phyloP scores from a whole-genome alignment of 2,113 vertebrate species.

The Rhea pennata region DNA sequence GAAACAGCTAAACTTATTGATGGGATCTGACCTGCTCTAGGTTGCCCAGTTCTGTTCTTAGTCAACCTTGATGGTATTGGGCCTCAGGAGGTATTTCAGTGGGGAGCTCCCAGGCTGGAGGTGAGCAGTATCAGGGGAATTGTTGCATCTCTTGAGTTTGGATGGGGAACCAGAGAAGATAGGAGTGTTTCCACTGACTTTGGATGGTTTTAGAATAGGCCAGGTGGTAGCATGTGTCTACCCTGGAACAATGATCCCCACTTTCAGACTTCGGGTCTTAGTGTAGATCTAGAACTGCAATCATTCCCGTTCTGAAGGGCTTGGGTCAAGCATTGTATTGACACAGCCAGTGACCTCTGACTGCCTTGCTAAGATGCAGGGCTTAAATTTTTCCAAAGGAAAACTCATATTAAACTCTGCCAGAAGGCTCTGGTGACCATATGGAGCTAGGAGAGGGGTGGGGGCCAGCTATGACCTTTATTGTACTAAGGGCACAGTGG shows the following conservation, averaged over 20 bases:
- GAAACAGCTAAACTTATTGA: not conserved
- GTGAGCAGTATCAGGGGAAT: not conserved
- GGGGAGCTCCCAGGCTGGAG: too few relatives aligned
- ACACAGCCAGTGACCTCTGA: not conserved
- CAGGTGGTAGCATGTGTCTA: rapidly evolving
- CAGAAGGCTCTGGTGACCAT: not conserved
- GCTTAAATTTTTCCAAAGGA: not conserved
- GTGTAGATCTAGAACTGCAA: rapidly evolving
- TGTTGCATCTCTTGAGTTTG: not conserved
- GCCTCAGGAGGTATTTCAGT: not conserved
- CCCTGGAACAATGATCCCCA: rapidly evolving
- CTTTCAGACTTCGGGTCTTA: rapidly evolving
- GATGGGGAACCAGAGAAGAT: not conserved
- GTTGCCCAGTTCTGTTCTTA: not conserved
- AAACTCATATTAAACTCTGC: not conserved
- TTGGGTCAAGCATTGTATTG: rapidly evolving
- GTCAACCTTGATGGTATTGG: not conserved
- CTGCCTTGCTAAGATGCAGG: not conserved
- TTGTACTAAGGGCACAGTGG: not conserved
- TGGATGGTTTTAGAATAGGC: not conserved
- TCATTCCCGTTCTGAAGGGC: rapidly evolving
- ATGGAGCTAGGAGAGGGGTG: slow-evolving; percentile 10
- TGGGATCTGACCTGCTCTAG: not conserved
- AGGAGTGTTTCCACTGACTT: not conserved
- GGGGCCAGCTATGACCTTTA: slow-evolving; percentile 28